phyloP scores from a whole-genome alignment of 2,888 invertebrate genomes.

The Synanthedon myopaeformis region DNA sequence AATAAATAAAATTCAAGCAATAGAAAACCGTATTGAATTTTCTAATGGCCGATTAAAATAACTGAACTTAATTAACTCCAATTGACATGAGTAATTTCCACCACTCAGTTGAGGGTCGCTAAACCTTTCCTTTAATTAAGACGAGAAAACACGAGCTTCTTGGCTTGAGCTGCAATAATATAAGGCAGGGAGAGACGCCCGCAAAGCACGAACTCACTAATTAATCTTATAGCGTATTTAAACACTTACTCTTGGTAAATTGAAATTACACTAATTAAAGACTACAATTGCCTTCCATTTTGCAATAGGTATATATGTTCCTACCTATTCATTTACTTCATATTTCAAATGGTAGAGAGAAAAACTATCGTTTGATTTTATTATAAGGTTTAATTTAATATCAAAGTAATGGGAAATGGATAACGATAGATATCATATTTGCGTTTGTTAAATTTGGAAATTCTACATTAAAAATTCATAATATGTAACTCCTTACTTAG shows the following conservation, averaged over 20 bases:
- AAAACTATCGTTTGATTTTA: too few species aligned
- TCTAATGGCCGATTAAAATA: conserved; percentile 5
- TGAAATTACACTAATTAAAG: neutral
- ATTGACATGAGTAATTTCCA: conserved; percentile 30
- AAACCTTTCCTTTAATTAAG: conserved; percentile 37
- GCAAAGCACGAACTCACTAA: conserved; percentile 10
- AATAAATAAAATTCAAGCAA: neutral
- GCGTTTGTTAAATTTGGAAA: too few species aligned
- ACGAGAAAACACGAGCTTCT: conserved; percentile 29
- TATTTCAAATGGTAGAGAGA: too few species aligned
- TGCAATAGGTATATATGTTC: too few species aligned
- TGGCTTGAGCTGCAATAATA: conserved; percentile 18
- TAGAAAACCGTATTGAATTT: neutral
- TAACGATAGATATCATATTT: too few species aligned
- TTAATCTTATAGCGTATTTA: conserved; percentile 17
- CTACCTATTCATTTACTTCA: too few species aligned
- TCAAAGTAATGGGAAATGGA: too few species aligned
- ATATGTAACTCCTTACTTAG: too few species aligned
- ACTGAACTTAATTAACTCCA: conserved; percentile 28
- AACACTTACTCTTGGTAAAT: conserved; percentile 6
- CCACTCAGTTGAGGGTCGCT: conserved; percentile 17
- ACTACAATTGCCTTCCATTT: too few species aligned
- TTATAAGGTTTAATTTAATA: too few species aligned
- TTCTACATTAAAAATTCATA: too few species aligned
- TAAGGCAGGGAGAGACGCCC: conserved; percentile 9